Conservation (phyloP, 1,140 invertebrate species). For the Drosophila miranda region DNA sequence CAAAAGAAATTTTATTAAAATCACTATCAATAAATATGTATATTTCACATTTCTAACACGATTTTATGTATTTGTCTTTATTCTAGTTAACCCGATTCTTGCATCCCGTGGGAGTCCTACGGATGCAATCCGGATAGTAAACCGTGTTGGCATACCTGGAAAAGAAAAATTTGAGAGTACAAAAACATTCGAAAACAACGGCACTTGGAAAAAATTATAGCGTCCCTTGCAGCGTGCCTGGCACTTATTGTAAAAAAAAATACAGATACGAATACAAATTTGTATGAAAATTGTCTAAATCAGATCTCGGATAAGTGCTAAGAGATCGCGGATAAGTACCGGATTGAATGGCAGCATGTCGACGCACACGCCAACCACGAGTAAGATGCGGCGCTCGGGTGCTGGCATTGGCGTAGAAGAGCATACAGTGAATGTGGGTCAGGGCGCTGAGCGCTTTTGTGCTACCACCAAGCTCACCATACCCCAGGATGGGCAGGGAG, state of each 20-base stretch:
- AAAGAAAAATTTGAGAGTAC: background rate
- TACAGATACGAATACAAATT: background rate
- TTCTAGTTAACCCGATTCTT: conserved; percentile 42
- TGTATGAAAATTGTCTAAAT: background rate
- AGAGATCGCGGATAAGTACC: conserved; percentile 67
- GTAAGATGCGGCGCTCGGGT: conserved; percentile 44
- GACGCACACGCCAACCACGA: conserved; percentile 27
- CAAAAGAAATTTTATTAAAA: background rate
- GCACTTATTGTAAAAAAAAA: conserved; percentile 27
- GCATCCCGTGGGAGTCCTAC: conserved; percentile 38
- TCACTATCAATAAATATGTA: conserved; percentile 7
- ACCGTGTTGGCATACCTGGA: conserved; percentile 74
- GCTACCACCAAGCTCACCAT: conserved; percentile 89
- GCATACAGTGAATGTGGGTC: conserved; percentile 76
- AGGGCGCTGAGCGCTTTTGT: conserved; percentile 86
- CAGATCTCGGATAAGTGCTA: conserved; percentile 84
- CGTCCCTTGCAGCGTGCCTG: conserved; percentile 68
- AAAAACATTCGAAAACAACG: conserved; percentile 76
- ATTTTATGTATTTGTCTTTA: background rate
- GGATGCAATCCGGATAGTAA: conserved; percentile 75
- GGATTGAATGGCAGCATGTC: conserved; percentile 54
- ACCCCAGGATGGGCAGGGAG: conserved; percentile 84
- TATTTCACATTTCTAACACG: conserved; percentile 7
- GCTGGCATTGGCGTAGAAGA: conserved; percentile 55
- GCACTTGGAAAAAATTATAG: conserved; percentile 52